Base-by-base conservation (phyloP, 2,797 vertebrate genomes). In the Margarornis squamiger region DNA sequence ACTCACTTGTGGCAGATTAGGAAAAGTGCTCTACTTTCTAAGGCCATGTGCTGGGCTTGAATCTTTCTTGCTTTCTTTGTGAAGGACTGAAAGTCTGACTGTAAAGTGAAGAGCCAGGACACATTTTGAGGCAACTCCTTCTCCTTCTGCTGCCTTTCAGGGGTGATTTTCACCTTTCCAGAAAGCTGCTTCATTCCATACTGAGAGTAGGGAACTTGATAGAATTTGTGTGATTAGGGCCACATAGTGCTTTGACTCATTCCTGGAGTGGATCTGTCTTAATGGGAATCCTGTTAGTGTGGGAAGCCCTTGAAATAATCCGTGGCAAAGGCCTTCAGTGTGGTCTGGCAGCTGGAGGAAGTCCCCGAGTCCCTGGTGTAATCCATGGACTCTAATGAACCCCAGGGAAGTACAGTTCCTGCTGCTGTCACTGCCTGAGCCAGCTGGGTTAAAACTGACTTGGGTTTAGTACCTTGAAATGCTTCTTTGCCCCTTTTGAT, bases 41-140 rank as follows among this genome's bases (percentile, higher is more conserved):
- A 62, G 51, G 55, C 46, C 0, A 0, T 13, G 3, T 26, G 17
- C 26, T 46, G 36, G 34, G 23, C 26, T 66, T 36, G 14, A 17
- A 72, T 59, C 13, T 63, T 84, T 27, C 57, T 67, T 24, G 19
- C 21, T 77, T 65, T 77, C 30, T 5, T 58, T 51, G 45, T 34
- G 54, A 67, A 62, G 68, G 63, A 26, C 41, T 76, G 38, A 19
- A 49, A 70, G 17, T 29, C 26, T 11, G 43, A 8, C 36, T 49
- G 27, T 46, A 66, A 55, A 78, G 27, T 7, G 5, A 21, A 36
- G 41, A 27, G 15, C 8, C 12, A 46, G 38, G 38, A 41, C 26
- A 17, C 3, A 0, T 43, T 68, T 34, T 55, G n/a, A 32, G 57
- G 57, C 63, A 43, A 30, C n/a, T 66, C 32, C 3, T 39, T 80